Evolutionary conservation across 2,888 invertebrate species (phyloP).

Genomic region (Blastobasis lacticolella): DNA sequence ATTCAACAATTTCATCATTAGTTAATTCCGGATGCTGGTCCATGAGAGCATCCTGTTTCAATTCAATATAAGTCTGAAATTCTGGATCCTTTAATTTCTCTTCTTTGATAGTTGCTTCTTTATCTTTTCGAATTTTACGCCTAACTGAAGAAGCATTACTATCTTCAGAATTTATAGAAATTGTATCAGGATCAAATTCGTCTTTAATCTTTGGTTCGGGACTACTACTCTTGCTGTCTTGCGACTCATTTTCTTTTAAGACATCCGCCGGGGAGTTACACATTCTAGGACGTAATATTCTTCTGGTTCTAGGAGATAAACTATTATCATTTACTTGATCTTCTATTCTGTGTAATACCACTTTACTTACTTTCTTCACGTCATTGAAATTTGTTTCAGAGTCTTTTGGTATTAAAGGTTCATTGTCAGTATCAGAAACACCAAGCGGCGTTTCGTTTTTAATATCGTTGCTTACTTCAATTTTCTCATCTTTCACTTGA

Average conservation of each 20-base stretch:
- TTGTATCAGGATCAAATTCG: slow-evolving; percentile 17
- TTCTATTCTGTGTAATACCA: too few species aligned
- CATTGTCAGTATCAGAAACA: too few species aligned
- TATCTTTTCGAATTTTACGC: slow-evolving; percentile 13
- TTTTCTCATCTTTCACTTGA: not conserved
- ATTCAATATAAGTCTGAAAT: slow-evolving; percentile 62
- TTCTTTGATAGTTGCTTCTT: slow-evolving; percentile 7
- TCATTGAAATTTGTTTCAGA: too few species aligned
- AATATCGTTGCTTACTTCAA: not conserved
- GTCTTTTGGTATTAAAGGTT: too few species aligned
- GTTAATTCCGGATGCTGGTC: slow-evolving; percentile 66
- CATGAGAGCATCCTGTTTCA: slow-evolving; percentile 56
- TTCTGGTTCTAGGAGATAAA: too few species aligned
- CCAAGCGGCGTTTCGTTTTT: not conserved
- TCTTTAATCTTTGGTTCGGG: slow-evolving; percentile 9
- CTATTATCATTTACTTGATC: too few species aligned
- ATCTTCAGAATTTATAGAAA: slow-evolving; percentile 30
- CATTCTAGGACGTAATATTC: not conserved
- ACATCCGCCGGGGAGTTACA: not conserved
- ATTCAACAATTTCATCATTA: slow-evolving; percentile 51
- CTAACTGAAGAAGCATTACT: slow-evolving; percentile 28
- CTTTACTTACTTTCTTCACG: too few species aligned
- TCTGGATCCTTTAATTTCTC: slow-evolving; percentile 37
- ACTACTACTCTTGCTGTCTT: slow-evolving; percentile 1
- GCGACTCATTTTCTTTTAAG: slow-evolving; percentile 1